Evolutionary conservation across 1,140 invertebrate genomes (phyloP).

Genomic region (Zaprionus africanus): DNA sequence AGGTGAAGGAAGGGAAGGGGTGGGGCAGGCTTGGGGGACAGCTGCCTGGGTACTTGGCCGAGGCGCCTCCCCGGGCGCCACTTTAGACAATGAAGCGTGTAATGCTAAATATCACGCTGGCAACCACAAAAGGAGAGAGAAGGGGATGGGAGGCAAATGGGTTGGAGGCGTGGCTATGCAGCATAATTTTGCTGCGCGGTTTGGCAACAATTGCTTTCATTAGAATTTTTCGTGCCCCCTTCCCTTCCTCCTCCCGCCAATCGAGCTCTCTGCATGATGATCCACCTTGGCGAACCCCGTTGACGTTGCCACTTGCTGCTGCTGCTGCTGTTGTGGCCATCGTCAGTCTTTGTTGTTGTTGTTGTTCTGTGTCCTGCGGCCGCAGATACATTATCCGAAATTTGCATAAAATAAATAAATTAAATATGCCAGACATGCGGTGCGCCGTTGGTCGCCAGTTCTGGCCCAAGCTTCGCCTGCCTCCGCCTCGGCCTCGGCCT

Average conservation of each 20-base stretch:
- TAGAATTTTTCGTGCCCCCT: slow-evolving; percentile 56
- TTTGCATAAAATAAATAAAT: slow-evolving; percentile 84
- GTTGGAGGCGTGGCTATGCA: slow-evolving; percentile 52
- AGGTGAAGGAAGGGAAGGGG: neutral
- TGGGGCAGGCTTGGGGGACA: neutral
- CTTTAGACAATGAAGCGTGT: slow-evolving; percentile 82
- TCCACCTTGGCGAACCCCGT: slow-evolving; percentile 70
- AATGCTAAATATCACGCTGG: slow-evolving; percentile 77
- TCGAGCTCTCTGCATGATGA: slow-evolving; percentile 23
- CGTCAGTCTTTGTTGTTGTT: slow-evolving; percentile 57
- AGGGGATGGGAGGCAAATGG: neutral
- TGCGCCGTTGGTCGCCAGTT: slow-evolving; percentile 71
- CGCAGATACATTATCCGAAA: slow-evolving; percentile 84
- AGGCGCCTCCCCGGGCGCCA: slow-evolving; percentile 64
- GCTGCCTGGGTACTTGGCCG: slow-evolving; percentile 7
- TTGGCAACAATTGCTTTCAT: slow-evolving; percentile 83
- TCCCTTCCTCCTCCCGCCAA: neutral
- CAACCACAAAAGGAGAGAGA: slow-evolving; percentile 51
- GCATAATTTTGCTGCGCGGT: slow-evolving; percentile 80
- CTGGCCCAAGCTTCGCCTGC: slow-evolving; percentile 10
- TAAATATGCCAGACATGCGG: slow-evolving; percentile 84
- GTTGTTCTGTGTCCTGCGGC: slow-evolving; percentile 78
- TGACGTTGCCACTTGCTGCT: slow-evolving; percentile 49
- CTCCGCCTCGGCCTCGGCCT: too few relatives aligned
- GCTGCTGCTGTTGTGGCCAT: slow-evolving; percentile 42